Conservation (phyloP, 2,888 invertebrate species). For the Mamestra brassicae region DNA sequence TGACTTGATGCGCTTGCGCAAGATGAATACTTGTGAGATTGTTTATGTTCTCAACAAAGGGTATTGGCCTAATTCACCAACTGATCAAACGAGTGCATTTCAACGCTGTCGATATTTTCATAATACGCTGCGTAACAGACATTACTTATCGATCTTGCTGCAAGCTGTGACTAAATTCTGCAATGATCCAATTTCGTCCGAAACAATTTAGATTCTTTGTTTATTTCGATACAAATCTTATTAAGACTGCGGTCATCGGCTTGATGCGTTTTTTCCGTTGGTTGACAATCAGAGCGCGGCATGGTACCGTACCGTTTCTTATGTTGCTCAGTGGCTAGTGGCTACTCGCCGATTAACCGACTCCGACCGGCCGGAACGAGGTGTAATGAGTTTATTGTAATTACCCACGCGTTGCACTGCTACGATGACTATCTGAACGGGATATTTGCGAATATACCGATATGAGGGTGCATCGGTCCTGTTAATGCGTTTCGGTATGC, state of each 20-base stretch:
- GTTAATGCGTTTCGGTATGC: conserved; percentile 47
- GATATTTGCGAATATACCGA: conserved; percentile 37
- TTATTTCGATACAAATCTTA: conserved; percentile 52
- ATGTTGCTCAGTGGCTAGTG: conserved; percentile 74
- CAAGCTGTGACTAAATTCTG: conserved; percentile 11
- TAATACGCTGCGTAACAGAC: not conserved
- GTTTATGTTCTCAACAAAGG: conserved; percentile 42
- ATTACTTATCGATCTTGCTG: not conserved
- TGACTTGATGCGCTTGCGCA: conserved; percentile 17
- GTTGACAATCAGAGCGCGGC: conserved; percentile 82
- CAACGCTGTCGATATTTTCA: conserved; percentile 15
- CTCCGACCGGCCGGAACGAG: conserved; percentile 79
- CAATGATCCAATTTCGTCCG: conserved; percentile 19
- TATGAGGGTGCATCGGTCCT: conserved; percentile 52
- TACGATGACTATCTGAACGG: conserved; percentile 36
- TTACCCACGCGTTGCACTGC: conserved; percentile 65
- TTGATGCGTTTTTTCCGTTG: conserved; percentile 71
- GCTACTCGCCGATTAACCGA: conserved; percentile 76
- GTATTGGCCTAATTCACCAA: conserved; percentile 32
- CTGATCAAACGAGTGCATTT: conserved; percentile 44
- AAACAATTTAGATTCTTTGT: conserved; percentile 36
- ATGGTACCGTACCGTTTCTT: conserved; percentile 83
- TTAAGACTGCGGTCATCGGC: conserved; percentile 72
- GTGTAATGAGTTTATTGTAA: conserved; percentile 81
- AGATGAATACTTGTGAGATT: conserved; percentile 27